Evolutionary conservation across 2,113 vertebrate genomes (phyloP), one percentile per base, ranked within the genome.

Genomic region (Hydrolagus affinis): DNA sequence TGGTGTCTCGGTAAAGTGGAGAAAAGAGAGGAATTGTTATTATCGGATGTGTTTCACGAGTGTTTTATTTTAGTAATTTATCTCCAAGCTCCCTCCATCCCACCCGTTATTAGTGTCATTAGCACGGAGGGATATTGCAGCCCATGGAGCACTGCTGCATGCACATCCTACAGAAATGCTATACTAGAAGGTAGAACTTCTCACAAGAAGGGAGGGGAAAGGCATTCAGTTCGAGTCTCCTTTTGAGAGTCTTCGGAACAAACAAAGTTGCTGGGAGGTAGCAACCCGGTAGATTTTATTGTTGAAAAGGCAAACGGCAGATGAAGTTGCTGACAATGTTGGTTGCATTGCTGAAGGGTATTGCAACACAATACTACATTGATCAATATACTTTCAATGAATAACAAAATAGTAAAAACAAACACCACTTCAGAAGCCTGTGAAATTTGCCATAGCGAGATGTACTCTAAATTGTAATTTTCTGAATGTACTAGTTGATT

Each of bases 341-440:
- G 96, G 96, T 96, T 92, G 93, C 96, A 97, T 96, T 92, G 88
- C 94, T 92, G 92, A 90, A 91, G 96, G 96, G 98, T 98, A 98
- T 94, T 94, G 95, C 97, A 98, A 28, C 14, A 66, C 62, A 83
- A 66, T 96, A 95, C 93, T 95, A 96, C 95, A 95, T 98, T 98
- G 97, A 98, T 99, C 98, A 95, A 98, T 96, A 95, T 94, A 89
- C 90, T 89, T 91, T 93, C 60, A 19, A 66, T 83, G 77, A 83
- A 32, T 21, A 66, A 66, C 62, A 83, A 64, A 83, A 64, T 62
- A 95, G 92, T 96, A 96, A 97, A 99, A 99, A 98, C 96, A 99
- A 98, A 98, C 96, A 92, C 92, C 93, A 91, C 92, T 94, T 93
- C 93, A 94, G 96, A 96, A 93, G 92, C 78, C 30, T 92, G 92